Evolutionary conservation across 1,140 invertebrate species (phyloP), one percentile per base, ranked within the genome.

Genomic region (Ericerus pela): DNA sequence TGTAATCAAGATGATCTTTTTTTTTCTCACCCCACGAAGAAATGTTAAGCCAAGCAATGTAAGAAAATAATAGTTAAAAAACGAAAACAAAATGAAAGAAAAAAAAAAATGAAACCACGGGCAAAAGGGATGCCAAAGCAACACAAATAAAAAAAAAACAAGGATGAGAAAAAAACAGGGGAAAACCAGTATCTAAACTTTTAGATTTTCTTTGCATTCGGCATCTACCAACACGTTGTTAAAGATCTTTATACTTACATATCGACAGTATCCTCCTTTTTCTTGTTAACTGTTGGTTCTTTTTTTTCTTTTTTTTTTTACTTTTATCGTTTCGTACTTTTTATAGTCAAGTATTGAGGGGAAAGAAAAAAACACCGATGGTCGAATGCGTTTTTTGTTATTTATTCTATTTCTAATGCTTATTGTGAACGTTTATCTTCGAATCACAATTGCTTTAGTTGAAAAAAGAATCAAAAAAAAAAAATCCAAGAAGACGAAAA

Each of bases 361-460:
- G n/a, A n/a, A 24, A 24, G 8, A 18, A 47, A 24, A 10, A 47
- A 47, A 47, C 22, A 47, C 41, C 41, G 26, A 47, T 47, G 20
- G 41, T 24, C 41, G 16, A 47, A 47, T 24, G 41, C 26, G 22
- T 47, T 47, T 47, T 47, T 14, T n/a, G n/a, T n/a, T n/a, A n/a
- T n/a, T n/a, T n/a, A n/a, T n/a, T n/a, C n/a, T n/a, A n/a, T n/a
- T n/a, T n/a, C n/a, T n/a, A n/a, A n/a, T n/a, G n/a, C n/a, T n/a
- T n/a, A n/a, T n/a, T n/a, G n/a, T n/a, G n/a, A 47, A 47, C 41
- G 22, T 47, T 24, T 47, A 47, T 47, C 41, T 47, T 47, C 26
- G 41, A 47, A 47, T 47, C 26, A 16, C 41, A 47, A 47, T 24
- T 47, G 41, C 41, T 47, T 47, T 24, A n/a, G n/a, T n/a, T n/a